Base-by-base conservation (phyloP, 2,888 invertebrate genomes). In the Rosalia funebris region DNA sequence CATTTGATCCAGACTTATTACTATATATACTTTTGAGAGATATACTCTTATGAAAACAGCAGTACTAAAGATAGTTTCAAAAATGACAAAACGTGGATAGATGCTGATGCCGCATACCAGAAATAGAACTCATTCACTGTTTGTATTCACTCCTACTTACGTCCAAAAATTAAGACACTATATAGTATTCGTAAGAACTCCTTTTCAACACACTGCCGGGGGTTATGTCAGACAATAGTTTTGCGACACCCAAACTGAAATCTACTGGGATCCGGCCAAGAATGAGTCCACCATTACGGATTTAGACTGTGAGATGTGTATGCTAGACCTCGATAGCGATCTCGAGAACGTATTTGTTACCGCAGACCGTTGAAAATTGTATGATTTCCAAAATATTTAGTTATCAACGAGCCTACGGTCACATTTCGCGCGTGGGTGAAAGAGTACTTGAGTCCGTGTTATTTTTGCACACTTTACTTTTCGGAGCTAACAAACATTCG, bases 191-290 rank as follows among this genome's bases (percentile, higher is more conserved):
- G 20, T 25, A 39, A 53, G 12, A 53, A 41, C 42, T 19, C 19
- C 19, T 37, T 11, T n/a, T 50, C 37, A 15, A 32, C 39, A 41
- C 36, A 41, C 42, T 41, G 53, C 19, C 11, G 44, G 34, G 25
- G 36, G 57, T 61, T 56, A 34, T 31, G 31, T 52, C 56, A 58
- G 59, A 65, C 60, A 65, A 65, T 65, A 55, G 55, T 52, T 54
- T 19, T 7, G 39, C 37, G 52, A 48, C 47, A 62, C 45, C 44
- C 7, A 31, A 34, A 39, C 39, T 31, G 14, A 32, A 53, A 57
- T 59, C 47, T 54, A 36, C 58, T 63, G 65, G 62, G 17, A 7
- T n/a, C 16, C 37, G 0, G 60, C 65, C 65, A 65, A 58, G 17
- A 36, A 16, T 31, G 25, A 45, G 36, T 20, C 20, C 45, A 46